Evolutionary conservation across 2,113 vertebrate species (phyloP), one percentile per base, ranked within the genome.

Genomic region (Odontophorus gujanensis): DNA sequence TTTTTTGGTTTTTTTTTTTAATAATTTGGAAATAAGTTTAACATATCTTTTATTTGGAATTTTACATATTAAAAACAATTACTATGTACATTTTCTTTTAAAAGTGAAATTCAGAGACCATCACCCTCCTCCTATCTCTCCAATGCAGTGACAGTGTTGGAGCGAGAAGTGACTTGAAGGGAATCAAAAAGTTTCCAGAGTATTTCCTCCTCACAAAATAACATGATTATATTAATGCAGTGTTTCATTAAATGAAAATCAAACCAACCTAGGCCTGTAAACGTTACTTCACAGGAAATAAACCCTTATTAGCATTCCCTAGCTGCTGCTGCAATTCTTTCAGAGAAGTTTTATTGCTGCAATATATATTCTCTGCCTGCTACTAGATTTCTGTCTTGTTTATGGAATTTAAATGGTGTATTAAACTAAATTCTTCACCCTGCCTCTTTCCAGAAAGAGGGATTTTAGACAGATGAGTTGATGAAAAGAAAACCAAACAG

Each of bases 301-400:
- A 92, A 71, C 65, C 17, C 47, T 93, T 89, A 85, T 95, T 96
- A 93, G 75, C 81, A 93, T 93, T 94, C 94, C n/a, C 72, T 40
- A 87, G 85, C 30, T 94, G 78, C 86, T 94, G 73, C 74, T 91
- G 86, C 85, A 91, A 74, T 95, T 88, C 94, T 88, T 88, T 81
- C 79, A 84, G 82, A 65, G 85, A 92, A 92, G 67, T 91, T 96
- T 93, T 96, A 96, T 95, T 95, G 84, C 93, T 73, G 90, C 93
- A 95, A 93, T 95, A 95, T 89, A 94, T 92, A 96, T 92, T 89
- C 93, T 78, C 50, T 85, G 61, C 57, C 82, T 90, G 89, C 78
- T 92, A 90, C 87, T 95, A 93, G 92, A 93, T 94, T 94, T 92
- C 93, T 94, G 92, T 94, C 95, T 94, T 96, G 90, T 96, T 97